Conservation (phyloP, 2,113 vertebrate genomes). For the Paradoxurus hermaphroditus region DNA sequence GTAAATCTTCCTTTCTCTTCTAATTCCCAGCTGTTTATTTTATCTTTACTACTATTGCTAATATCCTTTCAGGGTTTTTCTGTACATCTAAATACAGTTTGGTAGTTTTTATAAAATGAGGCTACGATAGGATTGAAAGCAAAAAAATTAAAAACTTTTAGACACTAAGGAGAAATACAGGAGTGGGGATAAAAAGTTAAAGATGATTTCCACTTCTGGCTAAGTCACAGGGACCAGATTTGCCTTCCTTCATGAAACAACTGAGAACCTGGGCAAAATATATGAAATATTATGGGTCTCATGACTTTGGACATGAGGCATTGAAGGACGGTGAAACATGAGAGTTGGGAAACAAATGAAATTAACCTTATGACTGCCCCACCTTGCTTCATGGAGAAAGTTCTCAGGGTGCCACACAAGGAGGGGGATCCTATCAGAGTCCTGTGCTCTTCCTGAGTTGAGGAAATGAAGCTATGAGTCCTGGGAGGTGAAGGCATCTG, state of each 20-base stretch:
- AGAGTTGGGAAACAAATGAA: neutral
- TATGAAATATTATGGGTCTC: neutral
- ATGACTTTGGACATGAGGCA: neutral
- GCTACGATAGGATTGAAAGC: neutral
- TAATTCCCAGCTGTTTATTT: neutral
- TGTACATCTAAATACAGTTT: neutral
- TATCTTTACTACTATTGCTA: neutral
- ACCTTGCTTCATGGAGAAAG: neutral
- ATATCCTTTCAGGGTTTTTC: neutral
- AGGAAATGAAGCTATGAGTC: neutral
- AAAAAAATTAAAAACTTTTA: neutral
- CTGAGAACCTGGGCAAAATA: neutral
- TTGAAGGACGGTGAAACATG: neutral
- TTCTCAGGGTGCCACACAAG: neutral
- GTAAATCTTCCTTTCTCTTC: neutral
- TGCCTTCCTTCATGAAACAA: neutral
- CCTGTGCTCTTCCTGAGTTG: neutral
- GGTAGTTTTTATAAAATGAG: conserved; percentile 1
- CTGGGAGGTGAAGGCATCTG: neutral
- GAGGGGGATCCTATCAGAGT: neutral
- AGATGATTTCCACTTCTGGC: neutral
- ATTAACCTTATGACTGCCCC: neutral
- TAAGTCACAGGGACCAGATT: neutral
- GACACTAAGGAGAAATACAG: neutral
- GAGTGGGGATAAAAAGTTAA: neutral